A percentile compares a stretch with the other conserved stretches of the same genome.
These are phyloP conservation scores for Hyperoplus lanceolatus DNA, from an alignment of 2,797 vertebrate species.

Conservation along the genomic window DNA sequence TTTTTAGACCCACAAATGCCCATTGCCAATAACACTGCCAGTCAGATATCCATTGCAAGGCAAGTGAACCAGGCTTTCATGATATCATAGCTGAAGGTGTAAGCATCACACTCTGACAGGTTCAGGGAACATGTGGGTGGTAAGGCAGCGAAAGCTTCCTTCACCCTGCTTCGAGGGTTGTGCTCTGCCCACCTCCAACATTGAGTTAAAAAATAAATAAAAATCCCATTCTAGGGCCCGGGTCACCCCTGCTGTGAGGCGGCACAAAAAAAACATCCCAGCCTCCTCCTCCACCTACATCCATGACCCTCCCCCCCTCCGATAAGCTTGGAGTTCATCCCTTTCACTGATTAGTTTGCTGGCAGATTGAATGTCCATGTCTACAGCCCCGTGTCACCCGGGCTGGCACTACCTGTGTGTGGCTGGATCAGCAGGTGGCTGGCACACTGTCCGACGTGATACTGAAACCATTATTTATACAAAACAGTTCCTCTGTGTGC, in stretches of 20 bases:
- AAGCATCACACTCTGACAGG: constrained; percentile 65
- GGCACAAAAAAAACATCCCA: constrained; percentile 74
- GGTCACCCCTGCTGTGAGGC: constrained; percentile 73
- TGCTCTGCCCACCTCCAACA: constrained; percentile 75
- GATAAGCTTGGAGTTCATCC: constrained; percentile 82
- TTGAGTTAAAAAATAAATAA: constrained; percentile 71
- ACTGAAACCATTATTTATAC: constrained; percentile 84
- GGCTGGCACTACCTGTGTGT: constrained; percentile 79
- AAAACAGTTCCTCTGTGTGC: constrained; percentile 54
- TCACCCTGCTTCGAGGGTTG: constrained; percentile 75
- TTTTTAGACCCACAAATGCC: constrained; percentile 53
- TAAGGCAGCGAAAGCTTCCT: constrained; percentile 69
- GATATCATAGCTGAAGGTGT: constrained; percentile 77
- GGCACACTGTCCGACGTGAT: constrained; percentile 73
- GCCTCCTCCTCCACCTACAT: constrained; percentile 82
- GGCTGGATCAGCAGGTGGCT: constrained; percentile 80
- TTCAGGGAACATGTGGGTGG: constrained; percentile 76
- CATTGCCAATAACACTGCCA: constrained; percentile 37
- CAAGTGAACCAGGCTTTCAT: constrained; percentile 72
- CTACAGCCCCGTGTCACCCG: constrained; percentile 70
- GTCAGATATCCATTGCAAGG: constrained; percentile 62
- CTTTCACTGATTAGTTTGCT: constrained; percentile 85
- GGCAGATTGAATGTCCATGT: constrained; percentile 82
- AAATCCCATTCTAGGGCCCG: constrained; percentile 70
- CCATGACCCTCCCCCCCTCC: constrained; percentile 76